Evolutionary conservation across 30 jellyfish, hydroid and myxozoan species (phyloP).

Genomic region (Chrysaora quinquecirrha): DNA sequence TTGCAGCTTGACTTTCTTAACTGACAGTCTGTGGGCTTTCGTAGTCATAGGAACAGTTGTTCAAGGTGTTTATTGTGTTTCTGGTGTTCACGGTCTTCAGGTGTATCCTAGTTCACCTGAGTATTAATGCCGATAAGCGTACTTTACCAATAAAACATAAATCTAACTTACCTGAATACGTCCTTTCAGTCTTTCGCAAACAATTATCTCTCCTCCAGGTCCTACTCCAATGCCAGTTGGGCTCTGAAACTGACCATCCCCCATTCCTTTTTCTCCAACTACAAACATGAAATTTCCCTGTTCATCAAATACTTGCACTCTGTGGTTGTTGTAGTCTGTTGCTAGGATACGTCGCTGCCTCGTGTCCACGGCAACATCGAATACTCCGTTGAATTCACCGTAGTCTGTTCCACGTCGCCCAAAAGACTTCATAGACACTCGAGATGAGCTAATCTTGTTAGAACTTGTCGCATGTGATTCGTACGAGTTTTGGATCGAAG

Average conservation of each 20-base stretch:
- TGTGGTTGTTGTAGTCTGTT: slow-evolving; percentile 90
- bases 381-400: slow-evolving; percentile 94
- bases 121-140: too few species aligned
- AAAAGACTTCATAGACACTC: slow-evolving; percentile 44
- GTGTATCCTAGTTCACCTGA: too few species aligned
- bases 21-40: too few species aligned
- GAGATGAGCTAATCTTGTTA: slow-evolving; percentile 34
- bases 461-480: slow-evolving; percentile 32
- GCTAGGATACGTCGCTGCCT: slow-evolving; percentile 81
- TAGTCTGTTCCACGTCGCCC: slow-evolving; percentile 85
- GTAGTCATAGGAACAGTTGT: too few species aligned
- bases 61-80: too few species aligned
- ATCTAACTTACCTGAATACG: slow-evolving; percentile 76
- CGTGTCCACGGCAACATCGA: slow-evolving; percentile 88
- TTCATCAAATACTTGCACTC: slow-evolving; percentile 94
- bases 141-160: too few species aligned
- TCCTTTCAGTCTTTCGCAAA: slow-evolving; percentile 95
- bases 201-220: slow-evolving; percentile 87
- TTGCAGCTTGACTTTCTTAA: too few species aligned
- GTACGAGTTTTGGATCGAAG: slow-evolving; percentile 42
- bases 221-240: slow-evolving; percentile 98
- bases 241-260: slow-evolving; percentile 92
- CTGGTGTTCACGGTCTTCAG: too few species aligned
- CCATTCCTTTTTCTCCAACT: slow-evolving; percentile 89
- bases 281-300: slow-evolving; percentile 85